Conservation (phyloP, 2,113 vertebrate species). For the Oreochromis spilurus region DNA sequence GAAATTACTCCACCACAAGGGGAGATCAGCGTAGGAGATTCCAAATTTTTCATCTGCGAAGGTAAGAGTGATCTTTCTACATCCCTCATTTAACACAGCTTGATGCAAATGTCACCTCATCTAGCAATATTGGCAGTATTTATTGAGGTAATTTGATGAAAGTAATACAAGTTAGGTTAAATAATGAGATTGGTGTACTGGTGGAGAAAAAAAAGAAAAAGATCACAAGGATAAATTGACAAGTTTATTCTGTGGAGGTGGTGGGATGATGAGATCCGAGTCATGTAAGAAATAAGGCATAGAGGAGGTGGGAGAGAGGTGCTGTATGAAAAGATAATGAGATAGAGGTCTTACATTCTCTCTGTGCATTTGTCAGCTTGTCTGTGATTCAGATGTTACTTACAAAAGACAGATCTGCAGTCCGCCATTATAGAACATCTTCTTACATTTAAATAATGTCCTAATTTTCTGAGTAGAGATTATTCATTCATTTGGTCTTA, state of each 20-base stretch:
- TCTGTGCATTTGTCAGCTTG: not conserved
- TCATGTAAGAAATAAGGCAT: not conserved
- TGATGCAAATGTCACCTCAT: not conserved
- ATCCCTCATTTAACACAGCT: not conserved
- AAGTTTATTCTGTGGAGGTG: not conserved
- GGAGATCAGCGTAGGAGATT: constrained; percentile 96
- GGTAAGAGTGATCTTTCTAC: constrained; percentile 68
- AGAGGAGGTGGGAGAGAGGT: not conserved
- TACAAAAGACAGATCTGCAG: not conserved
- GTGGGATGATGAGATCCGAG: not conserved
- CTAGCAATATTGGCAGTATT: not conserved
- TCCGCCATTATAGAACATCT: not conserved
- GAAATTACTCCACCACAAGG: constrained; percentile 90
- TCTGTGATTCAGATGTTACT: not conserved
- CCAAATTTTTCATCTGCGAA: constrained; percentile 97
- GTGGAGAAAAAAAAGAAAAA: not conserved
- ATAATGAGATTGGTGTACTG: not conserved
- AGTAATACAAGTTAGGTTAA: not conserved
- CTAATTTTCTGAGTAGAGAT: not conserved
- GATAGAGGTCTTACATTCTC: not conserved
- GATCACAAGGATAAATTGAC: not conserved
- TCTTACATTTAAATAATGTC: not conserved
- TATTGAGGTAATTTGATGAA: not conserved
- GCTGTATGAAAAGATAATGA: constrained; percentile 9
- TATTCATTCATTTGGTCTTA: not conserved